These are phyloP conservation scores for Loripinus fragilis DNA, from an alignment of 2,888 invertebrate genomes.

Conservation along the genomic window DNA sequence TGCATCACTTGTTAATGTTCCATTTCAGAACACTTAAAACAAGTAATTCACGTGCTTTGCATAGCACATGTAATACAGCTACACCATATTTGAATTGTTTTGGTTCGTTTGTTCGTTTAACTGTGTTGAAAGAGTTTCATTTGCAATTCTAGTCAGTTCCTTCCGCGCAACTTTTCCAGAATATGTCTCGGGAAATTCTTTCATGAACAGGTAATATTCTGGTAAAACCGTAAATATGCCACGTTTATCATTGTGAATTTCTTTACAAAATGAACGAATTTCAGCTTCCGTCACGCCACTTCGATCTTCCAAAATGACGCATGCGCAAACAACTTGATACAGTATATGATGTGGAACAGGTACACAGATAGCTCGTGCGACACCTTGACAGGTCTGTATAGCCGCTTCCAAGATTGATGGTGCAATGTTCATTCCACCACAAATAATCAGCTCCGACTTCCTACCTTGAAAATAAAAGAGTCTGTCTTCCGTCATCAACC, in stretches of 20 bases:
- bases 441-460: background rate
- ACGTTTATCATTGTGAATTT: conserved; percentile 3
- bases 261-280: conserved; percentile 10
- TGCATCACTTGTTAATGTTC: too few relatives aligned
- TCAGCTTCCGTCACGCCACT: conserved; percentile 20
- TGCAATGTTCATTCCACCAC: background rate
- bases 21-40: too few relatives aligned
- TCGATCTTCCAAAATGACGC: conserved; percentile 29
- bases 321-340: conserved; percentile 43
- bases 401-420: background rate
- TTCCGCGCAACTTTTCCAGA: conserved; percentile 2
- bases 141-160: background rate
- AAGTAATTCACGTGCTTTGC: too few relatives aligned
- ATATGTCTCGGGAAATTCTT: background rate
- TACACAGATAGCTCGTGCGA: conserved; percentile 25
- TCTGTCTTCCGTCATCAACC: background rate
- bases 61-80: too few relatives aligned
- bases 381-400: background rate
- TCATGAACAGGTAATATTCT: conserved; percentile 21
- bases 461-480: background rate
- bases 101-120: too few relatives aligned
- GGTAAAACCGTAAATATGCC: conserved; percentile 23
- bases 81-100: too few relatives aligned
- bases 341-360: conserved; percentile 32
- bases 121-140: too few relatives aligned